phyloP scores from a whole-genome alignment of 2,797 vertebrate genomes.

The Spinus olivaceus region DNA sequence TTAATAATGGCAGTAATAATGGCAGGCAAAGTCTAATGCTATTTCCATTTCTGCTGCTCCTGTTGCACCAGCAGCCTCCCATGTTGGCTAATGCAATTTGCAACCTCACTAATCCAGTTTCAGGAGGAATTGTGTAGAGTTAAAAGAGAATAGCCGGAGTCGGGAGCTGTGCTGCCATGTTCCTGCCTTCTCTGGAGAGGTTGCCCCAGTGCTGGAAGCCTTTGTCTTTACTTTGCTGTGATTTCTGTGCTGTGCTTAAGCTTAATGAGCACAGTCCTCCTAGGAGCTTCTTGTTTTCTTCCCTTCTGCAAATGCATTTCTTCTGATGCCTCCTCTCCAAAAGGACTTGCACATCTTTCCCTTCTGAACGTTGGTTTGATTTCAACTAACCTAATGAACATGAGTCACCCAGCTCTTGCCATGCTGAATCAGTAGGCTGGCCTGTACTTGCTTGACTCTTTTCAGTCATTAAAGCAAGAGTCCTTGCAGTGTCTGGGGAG shows the following conservation, averaged over 20 bases:
- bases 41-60: constrained; percentile 55
- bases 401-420: neutral
- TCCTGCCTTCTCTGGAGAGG: neutral
- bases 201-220: neutral
- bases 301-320: neutral
- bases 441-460: neutral
- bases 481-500: neutral
- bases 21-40: constrained; percentile 64
- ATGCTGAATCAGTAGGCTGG: neutral
- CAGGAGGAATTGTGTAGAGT: constrained; percentile 48
- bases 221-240: constrained; percentile 26
- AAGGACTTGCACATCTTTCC: neutral
- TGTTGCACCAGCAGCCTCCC: constrained; percentile 57
- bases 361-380: neutral
- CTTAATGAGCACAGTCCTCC: neutral
- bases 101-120: constrained; percentile 62
- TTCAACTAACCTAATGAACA: neutral
- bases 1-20: constrained; percentile 75
- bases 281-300: neutral
- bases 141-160: constrained; percentile 32
- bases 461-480: neutral
- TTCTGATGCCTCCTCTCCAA: neutral
- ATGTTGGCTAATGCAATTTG: constrained; percentile 68
- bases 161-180: neutral
- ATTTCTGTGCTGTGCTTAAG: neutral